Base-by-base conservation (phyloP, 2,113 vertebrate species). In the Sterna hirundo region DNA sequence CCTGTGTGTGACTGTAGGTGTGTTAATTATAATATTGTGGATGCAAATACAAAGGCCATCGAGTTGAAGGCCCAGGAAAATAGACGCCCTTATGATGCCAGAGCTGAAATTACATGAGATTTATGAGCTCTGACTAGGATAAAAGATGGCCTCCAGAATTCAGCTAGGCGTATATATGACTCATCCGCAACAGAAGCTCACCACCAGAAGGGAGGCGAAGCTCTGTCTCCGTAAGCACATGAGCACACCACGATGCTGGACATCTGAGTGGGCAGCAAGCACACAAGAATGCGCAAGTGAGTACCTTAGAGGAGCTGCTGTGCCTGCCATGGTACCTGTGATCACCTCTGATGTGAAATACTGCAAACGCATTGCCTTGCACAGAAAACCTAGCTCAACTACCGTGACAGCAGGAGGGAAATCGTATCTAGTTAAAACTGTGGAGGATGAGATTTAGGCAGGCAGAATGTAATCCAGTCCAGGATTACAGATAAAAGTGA, bases 201-300 rank as follows among this genome's bases (percentile, higher is more conserved):
- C 42, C 38, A 23, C 11, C 9, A 30, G 54, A 74, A 38, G 0
- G 2, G 52, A 88, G 61, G 25, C 22, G 26, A 74, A 61, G 8
- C 11, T 72, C 34, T 60, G 55, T 32, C 27, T 36, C 11, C 54
- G 3, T 9, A n/a, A 55, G 46, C 20, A 44, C 17, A 21, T 6
- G 27, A 27, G 22, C 1, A 1, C 15, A 17, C 17, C 1, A 0
- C 26, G 30, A 16, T n/a, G 30, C n/a, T 1, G 0, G 19, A 29
- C 17, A 40, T 10, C 40, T 23, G 22, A 20, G 13, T 11, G 20
- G 58, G 36, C 44, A 77, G 29, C 46, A 49, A 61, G 22, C 34
- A 14, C 1, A 34, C 44, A 23, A 1, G 0, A 6, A 10, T 5
- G 26, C 66, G 40, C 36, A 36, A 19, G 29, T 3, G 5, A 20